Percentiles rank a stretch among this genome's conserved stretches.
These are phyloP conservation scores for Sympetrum striolatum DNA, from an alignment of 2,888 invertebrate species.

Conservation along the genomic window DNA sequence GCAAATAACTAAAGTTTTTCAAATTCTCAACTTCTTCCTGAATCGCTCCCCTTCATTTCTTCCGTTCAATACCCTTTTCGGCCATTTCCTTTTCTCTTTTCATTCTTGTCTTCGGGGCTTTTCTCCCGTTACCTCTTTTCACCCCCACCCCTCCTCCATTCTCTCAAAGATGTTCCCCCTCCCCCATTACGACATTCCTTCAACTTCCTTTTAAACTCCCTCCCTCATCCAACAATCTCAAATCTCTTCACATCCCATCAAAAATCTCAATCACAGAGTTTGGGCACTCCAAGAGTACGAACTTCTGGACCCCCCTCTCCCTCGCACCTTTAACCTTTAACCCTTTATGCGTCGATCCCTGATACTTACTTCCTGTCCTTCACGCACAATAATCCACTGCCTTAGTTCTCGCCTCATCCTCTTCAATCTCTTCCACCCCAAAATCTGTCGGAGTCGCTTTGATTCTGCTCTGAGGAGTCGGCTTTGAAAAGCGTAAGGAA, in stretches of 20 bases:
- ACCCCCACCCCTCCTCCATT: neutral
- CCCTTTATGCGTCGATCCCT: too few relatives aligned
- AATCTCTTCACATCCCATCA: neutral
- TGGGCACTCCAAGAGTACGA: neutral
- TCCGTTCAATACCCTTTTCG: neutral
- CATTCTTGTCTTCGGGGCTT: neutral
- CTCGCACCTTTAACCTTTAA: neutral
- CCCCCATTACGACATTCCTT: neutral
- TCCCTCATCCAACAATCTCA: neutral
- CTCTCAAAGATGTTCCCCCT: neutral
- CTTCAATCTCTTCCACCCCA: neutral
- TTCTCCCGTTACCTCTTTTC: neutral
- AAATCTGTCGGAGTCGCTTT: neutral
- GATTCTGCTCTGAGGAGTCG: too few relatives aligned
- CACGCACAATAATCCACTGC: too few relatives aligned
- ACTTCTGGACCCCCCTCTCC: slow-evolving; percentile 1
- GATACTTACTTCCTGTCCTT: too few relatives aligned
- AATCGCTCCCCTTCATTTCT: neutral
- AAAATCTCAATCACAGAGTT: slow-evolving; percentile 11
- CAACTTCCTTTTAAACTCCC: neutral
- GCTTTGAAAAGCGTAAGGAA: too few relatives aligned
- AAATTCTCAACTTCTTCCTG: too few relatives aligned
- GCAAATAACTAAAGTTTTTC: too few relatives aligned
- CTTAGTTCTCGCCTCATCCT: too few relatives aligned
- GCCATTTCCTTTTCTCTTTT: neutral